These are phyloP conservation scores for Brenthis daphne DNA, from an alignment of 2,888 invertebrate genomes.

Conservation along the genomic window DNA sequence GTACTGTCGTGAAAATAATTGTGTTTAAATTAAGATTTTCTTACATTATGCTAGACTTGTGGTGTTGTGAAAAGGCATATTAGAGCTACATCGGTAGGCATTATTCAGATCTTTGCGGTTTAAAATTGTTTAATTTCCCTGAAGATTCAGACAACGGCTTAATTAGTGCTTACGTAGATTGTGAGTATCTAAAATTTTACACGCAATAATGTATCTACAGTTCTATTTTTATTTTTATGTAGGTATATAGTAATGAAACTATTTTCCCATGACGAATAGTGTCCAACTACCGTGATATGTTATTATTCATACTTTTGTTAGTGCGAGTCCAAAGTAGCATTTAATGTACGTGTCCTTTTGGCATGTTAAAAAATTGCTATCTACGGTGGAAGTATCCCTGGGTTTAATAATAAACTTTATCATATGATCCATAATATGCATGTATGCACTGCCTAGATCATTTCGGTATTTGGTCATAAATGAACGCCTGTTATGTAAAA, in stretches of 20 bases:
- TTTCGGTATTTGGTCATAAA: constrained; percentile 25
- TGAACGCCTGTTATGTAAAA: not conserved
- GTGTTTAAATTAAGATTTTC: too few species aligned
- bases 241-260: not conserved
- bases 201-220: not conserved
- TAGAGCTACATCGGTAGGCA: too few species aligned
- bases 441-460: constrained; percentile 24
- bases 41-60: too few species aligned
- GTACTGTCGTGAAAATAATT: too few species aligned
- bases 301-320: constrained; percentile 8
- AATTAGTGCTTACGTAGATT: constrained; percentile 27
- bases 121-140: constrained; percentile 29
- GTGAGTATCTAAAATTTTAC: constrained; percentile 28
- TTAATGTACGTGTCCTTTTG: not conserved
- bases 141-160: constrained; percentile 13
- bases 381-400: constrained; percentile 24
- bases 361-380: not conserved
- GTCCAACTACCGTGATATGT: not conserved
- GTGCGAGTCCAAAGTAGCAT: not conserved
- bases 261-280: constrained; percentile 16
- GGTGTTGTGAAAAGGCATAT: too few species aligned
- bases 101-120: constrained; percentile 9
- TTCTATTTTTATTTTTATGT: not conserved
- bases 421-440: constrained; percentile 27
- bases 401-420: not conserved